Percentiles rank a stretch among this genome's conserved stretches.
phyloP scores from a whole-genome alignment of 2,113 vertebrate species.

The Charadrius vociferus region DNA sequence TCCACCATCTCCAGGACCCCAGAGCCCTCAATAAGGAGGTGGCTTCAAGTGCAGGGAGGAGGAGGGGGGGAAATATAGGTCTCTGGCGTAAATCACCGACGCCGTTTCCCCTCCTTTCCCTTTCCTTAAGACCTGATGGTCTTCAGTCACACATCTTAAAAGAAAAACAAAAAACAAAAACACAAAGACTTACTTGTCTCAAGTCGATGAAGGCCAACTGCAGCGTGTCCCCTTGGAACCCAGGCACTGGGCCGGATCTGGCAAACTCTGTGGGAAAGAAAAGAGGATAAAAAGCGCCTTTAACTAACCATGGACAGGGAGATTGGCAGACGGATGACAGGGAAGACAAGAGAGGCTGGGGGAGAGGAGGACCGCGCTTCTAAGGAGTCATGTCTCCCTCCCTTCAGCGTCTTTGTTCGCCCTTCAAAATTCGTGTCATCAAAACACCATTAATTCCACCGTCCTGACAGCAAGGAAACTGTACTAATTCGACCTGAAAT shows the following conservation, averaged over 20 bases:
- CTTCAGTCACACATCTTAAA: conserved; percentile 90
- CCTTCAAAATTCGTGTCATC: conserved; percentile 91
- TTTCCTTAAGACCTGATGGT: conserved; percentile 85
- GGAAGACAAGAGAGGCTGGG: conserved; percentile 89
- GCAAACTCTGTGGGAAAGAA: conserved; percentile 99
- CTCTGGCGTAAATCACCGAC: conserved; percentile 75
- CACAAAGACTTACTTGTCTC: conserved; percentile 99
- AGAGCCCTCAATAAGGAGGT: conserved; percentile 62
- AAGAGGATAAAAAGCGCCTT: conserved; percentile 92
- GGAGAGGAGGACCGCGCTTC: conserved; percentile 85
- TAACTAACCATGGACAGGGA: conserved; percentile 95
- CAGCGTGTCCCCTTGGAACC: conserved; percentile 99
- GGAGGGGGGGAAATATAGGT: conserved; percentile 66
- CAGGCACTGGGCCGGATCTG: conserved; percentile 99
- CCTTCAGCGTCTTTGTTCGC: conserved; percentile 86
- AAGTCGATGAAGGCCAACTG: conserved; percentile 99
- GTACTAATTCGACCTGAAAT: conserved; percentile 87
- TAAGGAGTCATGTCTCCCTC: conserved; percentile 89
- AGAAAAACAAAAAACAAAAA: conserved; percentile 83
- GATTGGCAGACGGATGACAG: conserved; percentile 99
- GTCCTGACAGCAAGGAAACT: conserved; percentile 89
- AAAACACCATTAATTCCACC: conserved; percentile 94
- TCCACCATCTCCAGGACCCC: conserved; percentile 63
- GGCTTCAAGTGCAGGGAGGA: conserved; percentile 21
- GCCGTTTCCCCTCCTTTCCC: conserved; percentile 71